These are phyloP conservation scores for Takifugu bimaculatus DNA, from an alignment of 2,113 vertebrate genomes.

Conservation along the genomic window DNA sequence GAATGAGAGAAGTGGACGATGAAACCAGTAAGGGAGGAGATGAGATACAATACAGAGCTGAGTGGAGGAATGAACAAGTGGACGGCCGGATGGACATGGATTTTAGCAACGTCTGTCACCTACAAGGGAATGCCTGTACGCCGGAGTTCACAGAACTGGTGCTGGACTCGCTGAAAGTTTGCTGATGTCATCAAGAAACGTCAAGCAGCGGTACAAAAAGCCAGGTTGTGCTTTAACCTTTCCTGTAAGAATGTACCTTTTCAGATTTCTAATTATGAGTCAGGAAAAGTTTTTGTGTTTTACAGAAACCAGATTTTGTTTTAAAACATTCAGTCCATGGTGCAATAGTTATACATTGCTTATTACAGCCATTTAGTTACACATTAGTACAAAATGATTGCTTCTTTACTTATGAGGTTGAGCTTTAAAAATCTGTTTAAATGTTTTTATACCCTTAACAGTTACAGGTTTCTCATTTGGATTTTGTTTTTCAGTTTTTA, in stretches of 20 bases:
- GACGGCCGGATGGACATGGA: constrained; percentile 41
- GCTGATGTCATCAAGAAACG: constrained; percentile 2
- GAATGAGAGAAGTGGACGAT: constrained; percentile 18
- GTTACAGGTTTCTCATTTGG: neutral
- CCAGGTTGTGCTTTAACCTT: constrained; percentile 47
- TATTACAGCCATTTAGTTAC: constrained; percentile 6
- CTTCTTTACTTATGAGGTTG: constrained; percentile 1
- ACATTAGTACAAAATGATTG: constrained; percentile 6
- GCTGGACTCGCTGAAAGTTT: constrained; percentile 25
- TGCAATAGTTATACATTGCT: neutral
- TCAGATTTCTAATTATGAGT: neutral
- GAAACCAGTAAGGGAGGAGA: constrained; percentile 27
- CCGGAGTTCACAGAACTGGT: constrained; percentile 25
- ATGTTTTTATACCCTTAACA: neutral
- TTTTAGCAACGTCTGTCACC: constrained; percentile 41
- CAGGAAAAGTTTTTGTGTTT: neutral
- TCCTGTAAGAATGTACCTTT: neutral
- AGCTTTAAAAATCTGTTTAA: neutral
- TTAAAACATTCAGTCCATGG: neutral
- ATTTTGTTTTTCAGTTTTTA: neutral
- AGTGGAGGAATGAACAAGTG: constrained; percentile 22
- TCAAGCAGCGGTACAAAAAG: constrained; percentile 9
- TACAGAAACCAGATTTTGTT: neutral
- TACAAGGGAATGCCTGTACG: neutral
- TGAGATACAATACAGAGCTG: constrained; percentile 29